Percentiles rank a stretch among this genome's conserved stretches.
These are phyloP conservation scores for Palaemon carinicauda DNA, from an alignment of 1,140 invertebrate species.

Conservation along the genomic window DNA sequence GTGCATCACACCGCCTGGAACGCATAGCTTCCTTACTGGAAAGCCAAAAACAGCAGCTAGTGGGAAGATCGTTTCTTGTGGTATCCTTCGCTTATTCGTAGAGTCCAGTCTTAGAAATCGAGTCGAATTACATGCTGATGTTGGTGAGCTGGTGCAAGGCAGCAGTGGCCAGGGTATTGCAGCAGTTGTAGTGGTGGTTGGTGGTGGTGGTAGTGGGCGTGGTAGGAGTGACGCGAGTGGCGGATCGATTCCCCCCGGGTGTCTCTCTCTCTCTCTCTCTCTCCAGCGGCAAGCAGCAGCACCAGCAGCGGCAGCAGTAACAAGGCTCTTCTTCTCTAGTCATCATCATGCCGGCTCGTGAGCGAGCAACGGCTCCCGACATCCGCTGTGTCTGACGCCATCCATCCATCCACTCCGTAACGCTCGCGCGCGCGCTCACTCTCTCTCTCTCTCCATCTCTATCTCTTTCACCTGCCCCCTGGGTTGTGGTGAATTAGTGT, in stretches of 20 bases:
- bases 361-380: conserved; percentile 30
- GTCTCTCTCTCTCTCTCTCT: too few species aligned
- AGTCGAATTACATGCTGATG: too few species aligned
- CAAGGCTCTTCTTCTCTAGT: not conserved
- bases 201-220: conserved; percentile 40
- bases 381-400: not conserved
- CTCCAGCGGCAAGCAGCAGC: conserved; percentile 10
- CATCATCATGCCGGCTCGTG: conserved; percentile 49
- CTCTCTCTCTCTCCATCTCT: too few species aligned
- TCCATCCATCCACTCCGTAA: not conserved
- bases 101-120: not conserved
- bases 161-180: not conserved
- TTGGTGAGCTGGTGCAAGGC: not conserved
- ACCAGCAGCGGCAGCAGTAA: conserved; percentile 3
- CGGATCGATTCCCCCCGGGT: conserved; percentile 39
- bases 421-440: not conserved
- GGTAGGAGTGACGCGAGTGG: conserved; percentile 35
- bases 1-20: conserved; percentile 29
- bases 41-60: not conserved
- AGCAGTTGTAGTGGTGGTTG: not conserved
- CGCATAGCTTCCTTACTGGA: not conserved
- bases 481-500: too few species aligned
- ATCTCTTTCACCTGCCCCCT: not conserved
- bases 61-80: too few species aligned
- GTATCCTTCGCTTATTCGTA: not conserved